A percentile compares a stretch with the other conserved stretches of the same genome.
Conservation (phyloP, 2,888 invertebrate genomes). For the Odontocerum albicorne region DNA sequence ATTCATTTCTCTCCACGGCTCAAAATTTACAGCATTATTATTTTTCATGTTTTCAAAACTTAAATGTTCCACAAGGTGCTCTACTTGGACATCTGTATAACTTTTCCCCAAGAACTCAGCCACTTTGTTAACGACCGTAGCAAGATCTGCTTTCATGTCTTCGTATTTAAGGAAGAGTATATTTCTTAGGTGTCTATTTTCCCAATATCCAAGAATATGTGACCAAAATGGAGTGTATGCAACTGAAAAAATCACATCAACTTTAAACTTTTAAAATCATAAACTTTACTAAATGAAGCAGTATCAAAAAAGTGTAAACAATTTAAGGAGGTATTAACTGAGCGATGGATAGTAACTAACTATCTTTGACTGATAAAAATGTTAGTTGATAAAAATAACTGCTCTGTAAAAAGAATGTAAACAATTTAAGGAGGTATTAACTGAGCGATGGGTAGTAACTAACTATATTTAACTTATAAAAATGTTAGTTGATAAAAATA, state of each 20-base stretch:
- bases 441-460: too few species aligned
- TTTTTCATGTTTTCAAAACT: conserved; percentile 61
- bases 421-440: too few species aligned
- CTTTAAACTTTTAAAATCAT: neutral
- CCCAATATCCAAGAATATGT: conserved; percentile 42
- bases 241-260: conserved; percentile 37
- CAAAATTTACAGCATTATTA: conserved; percentile 61
- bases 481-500: too few species aligned
- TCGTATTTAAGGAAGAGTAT: conserved; percentile 43
- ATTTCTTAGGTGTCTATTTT: conserved; percentile 40
- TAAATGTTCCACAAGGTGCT: conserved; percentile 54
- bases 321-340: too few species aligned
- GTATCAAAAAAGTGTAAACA: too few species aligned
- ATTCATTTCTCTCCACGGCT: conserved; percentile 44
- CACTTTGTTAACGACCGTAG: conserved; percentile 52
- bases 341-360: conserved; percentile 41
- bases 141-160: conserved; percentile 48
- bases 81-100: conserved; percentile 50
- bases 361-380: too few species aligned
- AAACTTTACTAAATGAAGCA: too few species aligned
- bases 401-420: too few species aligned
- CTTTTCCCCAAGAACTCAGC: conserved; percentile 54
- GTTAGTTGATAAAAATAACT: too few species aligned
- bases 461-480: too few species aligned
- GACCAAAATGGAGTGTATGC: conserved; percentile 43